phyloP scores from a whole-genome alignment of 1,140 invertebrate genomes.

The Bombus cullumanus region DNA sequence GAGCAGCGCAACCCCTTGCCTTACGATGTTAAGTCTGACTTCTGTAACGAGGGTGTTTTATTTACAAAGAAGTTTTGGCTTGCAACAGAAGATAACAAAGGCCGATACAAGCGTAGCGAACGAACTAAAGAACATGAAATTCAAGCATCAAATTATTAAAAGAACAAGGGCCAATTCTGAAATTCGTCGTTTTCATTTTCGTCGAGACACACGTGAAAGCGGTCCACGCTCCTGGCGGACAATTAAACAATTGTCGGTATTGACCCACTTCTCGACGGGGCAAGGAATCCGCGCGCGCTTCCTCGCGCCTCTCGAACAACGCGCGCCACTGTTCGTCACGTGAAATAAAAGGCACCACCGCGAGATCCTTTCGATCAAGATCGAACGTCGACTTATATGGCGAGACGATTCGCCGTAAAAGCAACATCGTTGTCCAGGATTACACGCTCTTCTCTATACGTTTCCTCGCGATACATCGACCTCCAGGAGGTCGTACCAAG shows the following conservation, averaged over 20 bases:
- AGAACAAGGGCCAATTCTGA: neutral
- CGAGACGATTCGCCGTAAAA: constrained; percentile 9
- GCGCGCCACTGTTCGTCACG: constrained; percentile 43
- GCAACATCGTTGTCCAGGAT: constrained; percentile 15
- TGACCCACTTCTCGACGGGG: constrained; percentile 65
- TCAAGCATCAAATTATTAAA: neutral
- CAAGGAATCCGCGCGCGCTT: constrained; percentile 48
- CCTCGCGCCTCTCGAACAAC: constrained; percentile 51
- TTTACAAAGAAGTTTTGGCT: neutral
- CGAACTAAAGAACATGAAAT: neutral
- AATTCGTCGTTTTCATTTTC: constrained; percentile 23
- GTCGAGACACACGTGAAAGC: constrained; percentile 54
- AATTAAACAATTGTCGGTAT: constrained; percentile 76
- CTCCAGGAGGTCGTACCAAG: neutral
- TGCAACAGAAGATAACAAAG: neutral
- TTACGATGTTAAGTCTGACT: neutral
- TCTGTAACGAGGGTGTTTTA: too few relatives aligned
- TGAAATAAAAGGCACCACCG: constrained; percentile 1
- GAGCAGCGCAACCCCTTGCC: too few relatives aligned
- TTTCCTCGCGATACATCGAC: constrained; percentile 14
- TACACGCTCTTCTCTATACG: neutral
- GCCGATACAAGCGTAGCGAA: neutral
- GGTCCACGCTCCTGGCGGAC: constrained; percentile 51
- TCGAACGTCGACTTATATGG: constrained; percentile 47
- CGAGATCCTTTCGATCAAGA: constrained; percentile 40